Percentiles rank a stretch among this genome's conserved stretches.
phyloP scores from a whole-genome alignment of 2,797 vertebrate genomes.

The Champsocephalus gunnari region DNA sequence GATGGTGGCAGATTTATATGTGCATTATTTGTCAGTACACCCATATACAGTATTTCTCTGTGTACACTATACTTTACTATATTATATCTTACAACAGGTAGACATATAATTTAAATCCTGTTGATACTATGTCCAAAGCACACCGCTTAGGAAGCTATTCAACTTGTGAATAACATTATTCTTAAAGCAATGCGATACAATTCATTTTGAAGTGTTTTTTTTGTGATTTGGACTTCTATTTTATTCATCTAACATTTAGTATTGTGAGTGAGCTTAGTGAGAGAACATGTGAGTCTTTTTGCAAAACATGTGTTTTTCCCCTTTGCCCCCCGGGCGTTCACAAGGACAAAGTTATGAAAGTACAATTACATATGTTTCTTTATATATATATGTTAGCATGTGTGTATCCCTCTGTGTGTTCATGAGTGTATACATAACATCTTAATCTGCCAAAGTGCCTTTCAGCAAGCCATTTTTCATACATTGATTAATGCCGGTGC shows the following conservation, averaged over 20 bases:
- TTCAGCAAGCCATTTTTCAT: constrained; percentile 6
- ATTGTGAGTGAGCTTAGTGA: neutral
- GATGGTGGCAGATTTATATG: neutral
- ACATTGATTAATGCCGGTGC: constrained; percentile 37
- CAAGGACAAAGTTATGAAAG: constrained; percentile 12
- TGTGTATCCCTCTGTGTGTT: neutral
- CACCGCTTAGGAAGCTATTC: neutral
- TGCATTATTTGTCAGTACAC: neutral
- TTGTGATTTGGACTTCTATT: neutral
- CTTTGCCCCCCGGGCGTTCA: neutral
- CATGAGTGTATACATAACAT: constrained; percentile 24
- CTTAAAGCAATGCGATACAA: neutral
- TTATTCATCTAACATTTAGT: neutral
- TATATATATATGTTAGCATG: neutral
- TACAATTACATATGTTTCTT: neutral
- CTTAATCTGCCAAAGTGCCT: constrained; percentile 17
- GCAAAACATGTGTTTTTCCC: constrained; percentile 4
- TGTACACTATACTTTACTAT: neutral
- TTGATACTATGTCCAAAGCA: neutral
- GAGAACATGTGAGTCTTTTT: neutral
- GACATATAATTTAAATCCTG: neutral
- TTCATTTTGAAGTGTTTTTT: neutral
- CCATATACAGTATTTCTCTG: neutral
- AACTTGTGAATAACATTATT: neutral
- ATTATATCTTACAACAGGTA: neutral